Percentiles rank a stretch among this genome's conserved stretches.
These are phyloP conservation scores for Drosophila stalkeri DNA, from an alignment of 2,888 invertebrate genomes.

Conservation along the genomic window DNA sequence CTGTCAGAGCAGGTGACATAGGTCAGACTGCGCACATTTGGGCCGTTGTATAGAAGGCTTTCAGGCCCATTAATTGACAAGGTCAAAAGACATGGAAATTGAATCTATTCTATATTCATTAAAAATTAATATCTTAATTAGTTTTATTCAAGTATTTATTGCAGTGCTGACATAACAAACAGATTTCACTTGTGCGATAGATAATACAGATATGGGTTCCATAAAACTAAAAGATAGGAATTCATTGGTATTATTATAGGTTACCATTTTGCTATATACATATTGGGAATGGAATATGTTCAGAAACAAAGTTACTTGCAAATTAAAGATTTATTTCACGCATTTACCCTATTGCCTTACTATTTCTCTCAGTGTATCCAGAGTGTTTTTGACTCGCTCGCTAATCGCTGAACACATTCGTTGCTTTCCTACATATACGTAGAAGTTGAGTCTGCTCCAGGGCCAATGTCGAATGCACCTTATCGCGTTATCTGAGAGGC, in stretches of 20 bases:
- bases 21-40: conserved; percentile 12
- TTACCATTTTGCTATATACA: no score
- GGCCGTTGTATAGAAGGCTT: not conserved
- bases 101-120: not conserved
- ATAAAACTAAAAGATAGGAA: not conserved
- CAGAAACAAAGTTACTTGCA: no score
- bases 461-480: conserved; percentile 60
- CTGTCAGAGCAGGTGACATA: conserved; percentile 40
- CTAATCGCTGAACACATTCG: conserved; percentile 8
- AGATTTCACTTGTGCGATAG: not conserved
- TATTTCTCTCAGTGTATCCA: conserved; percentile 2
- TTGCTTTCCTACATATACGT: not conserved
- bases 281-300: no score
- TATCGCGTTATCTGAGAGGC: conserved; percentile 58
- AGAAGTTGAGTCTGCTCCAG: conserved; percentile 22
- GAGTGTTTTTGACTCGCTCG: not conserved
- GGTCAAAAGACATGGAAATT: conserved; percentile 5
- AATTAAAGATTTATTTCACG: not conserved
- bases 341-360: no score
- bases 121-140: conserved; percentile 1
- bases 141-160: not conserved
- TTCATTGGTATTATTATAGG: no score
- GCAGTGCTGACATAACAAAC: not conserved
- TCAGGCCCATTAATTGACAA: conserved; percentile 1
- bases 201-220: not conserved